Conservation (phyloP, 2,888 invertebrate genomes). For the Hyposoter didymator region DNA sequence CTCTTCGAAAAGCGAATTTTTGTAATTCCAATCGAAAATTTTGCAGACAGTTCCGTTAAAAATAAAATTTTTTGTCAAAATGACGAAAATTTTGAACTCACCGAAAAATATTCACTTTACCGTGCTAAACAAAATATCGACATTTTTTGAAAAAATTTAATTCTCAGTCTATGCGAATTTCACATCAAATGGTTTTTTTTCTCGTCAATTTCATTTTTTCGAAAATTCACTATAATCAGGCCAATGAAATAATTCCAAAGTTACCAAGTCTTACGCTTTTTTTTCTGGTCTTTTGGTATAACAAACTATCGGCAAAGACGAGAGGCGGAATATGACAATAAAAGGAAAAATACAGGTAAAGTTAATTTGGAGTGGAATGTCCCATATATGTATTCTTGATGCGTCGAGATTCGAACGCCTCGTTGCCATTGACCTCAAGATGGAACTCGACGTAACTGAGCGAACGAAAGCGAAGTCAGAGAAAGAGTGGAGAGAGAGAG, state of each 20-base stretch:
- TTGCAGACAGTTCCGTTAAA: too few species aligned
- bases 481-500: conserved; percentile 42
- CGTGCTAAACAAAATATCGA: too few species aligned
- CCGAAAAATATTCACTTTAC: too few species aligned
- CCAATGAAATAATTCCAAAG: neutral
- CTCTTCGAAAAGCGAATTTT: too few species aligned
- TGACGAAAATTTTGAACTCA: too few species aligned
- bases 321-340: neutral
- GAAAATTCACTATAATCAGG: neutral
- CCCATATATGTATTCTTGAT: conserved; percentile 72
- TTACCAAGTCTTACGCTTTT: neutral
- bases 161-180: neutral
- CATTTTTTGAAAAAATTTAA: neutral
- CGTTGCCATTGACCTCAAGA: conserved; percentile 71
- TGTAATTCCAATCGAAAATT: too few species aligned
- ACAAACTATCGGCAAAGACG: neutral
- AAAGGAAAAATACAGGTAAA: conserved; percentile 13
- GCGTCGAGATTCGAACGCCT: conserved; percentile 70
- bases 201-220: neutral
- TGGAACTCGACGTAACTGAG: conserved; percentile 48
- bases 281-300: neutral
- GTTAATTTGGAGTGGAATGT: conserved; percentile 64
- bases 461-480: conserved; percentile 60
- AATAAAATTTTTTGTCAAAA: too few species aligned
- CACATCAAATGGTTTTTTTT: too few species aligned